phyloP scores from a whole-genome alignment of 2,113 vertebrate species.

The Anthoscopus minutus region DNA sequence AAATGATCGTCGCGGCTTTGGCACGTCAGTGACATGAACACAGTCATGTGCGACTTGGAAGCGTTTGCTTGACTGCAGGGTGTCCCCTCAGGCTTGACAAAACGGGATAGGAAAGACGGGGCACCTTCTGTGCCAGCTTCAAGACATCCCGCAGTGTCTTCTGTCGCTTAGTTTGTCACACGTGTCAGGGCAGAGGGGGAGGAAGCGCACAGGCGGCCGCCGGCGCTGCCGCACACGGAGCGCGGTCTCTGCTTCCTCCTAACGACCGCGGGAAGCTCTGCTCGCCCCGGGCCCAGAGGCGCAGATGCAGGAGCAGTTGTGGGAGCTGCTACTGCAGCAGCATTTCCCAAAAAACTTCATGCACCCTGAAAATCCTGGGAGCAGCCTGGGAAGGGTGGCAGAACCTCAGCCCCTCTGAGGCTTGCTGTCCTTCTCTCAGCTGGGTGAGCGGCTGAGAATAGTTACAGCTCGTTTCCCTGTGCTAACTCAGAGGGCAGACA shows the following conservation, averaged over 20 bases:
- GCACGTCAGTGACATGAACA: not conserved
- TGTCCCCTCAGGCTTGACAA: not conserved
- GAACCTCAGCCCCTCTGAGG: not conserved
- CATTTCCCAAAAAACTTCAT: not conserved
- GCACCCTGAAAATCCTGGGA: not conserved
- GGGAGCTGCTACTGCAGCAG: not conserved
- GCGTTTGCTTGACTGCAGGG: not conserved
- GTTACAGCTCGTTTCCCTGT: not conserved
- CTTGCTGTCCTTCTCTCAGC: not conserved
- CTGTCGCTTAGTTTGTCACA: not conserved
- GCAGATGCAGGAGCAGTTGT: not conserved
- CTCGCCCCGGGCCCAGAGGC: rapidly evolving
- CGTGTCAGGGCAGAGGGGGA: not conserved
- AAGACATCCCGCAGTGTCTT: not conserved
- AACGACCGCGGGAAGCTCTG: not conserved
- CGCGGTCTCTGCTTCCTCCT: conserved; percentile 48
- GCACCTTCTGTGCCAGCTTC: not conserved
- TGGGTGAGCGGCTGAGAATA: not conserved
- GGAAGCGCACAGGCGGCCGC: not conserved
- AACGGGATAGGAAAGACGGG: not conserved
- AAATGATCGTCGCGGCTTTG: not conserved
- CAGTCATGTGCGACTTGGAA: not conserved
- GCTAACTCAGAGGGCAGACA: not conserved
- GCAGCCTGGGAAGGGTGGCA: not conserved
- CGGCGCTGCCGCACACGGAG: not conserved